phyloP scores from a whole-genome alignment of 2,113 vertebrate genomes.

The Procavia capensis region DNA sequence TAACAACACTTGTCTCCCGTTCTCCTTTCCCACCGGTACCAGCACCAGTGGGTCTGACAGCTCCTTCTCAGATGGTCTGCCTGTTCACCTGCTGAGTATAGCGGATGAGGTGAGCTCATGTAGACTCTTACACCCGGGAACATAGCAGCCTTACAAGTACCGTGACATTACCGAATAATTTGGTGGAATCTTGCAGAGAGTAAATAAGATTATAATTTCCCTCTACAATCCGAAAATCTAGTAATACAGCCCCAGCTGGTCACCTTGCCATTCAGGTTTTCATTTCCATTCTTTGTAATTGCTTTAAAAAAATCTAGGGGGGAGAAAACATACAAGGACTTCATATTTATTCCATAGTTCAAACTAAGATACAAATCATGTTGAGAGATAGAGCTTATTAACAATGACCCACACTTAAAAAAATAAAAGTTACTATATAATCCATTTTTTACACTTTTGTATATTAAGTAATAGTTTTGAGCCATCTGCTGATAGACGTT shows the following conservation, averaged over 20 bases:
- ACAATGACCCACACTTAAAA: not conserved
- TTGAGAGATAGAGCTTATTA: not conserved
- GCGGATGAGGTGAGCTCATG: conserved; percentile 66
- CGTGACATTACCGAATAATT: not conserved
- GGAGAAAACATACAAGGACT: not conserved
- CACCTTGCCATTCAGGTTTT: not conserved
- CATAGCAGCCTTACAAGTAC: not conserved
- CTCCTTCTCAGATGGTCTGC: conserved; percentile 90
- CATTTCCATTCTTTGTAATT: conserved; percentile 1
- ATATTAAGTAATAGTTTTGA: not conserved
- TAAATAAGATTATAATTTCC: not conserved
- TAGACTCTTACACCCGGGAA: not conserved
- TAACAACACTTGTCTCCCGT: not conserved
- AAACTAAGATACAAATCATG: not conserved
- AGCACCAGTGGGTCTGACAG: conserved; percentile 96
- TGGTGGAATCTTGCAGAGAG: not conserved
- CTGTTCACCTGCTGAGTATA: conserved; percentile 83
- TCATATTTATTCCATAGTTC: not conserved
- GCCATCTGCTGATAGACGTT: not conserved
- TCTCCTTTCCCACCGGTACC: conserved; percentile 40
- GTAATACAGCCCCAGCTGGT: not conserved
- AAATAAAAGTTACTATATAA: not conserved
- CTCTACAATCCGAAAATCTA: not conserved
- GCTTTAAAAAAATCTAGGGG: not conserved
- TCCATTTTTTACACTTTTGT: not conserved